Evolutionary conservation across 2,888 invertebrate species (phyloP).

Genomic region (Slavum lentiscoides): DNA sequence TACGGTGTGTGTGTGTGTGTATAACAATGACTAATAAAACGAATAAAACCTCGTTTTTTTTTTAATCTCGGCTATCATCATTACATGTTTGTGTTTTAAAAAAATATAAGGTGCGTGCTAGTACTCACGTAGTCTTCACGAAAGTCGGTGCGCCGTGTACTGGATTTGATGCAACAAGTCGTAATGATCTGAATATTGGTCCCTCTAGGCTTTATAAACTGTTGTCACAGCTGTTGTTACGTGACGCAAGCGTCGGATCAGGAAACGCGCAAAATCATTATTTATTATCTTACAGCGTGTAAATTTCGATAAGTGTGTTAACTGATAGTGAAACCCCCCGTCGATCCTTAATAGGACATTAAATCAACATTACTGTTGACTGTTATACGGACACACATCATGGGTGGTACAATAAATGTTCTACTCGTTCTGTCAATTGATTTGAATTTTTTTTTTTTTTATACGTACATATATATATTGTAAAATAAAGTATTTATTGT

Average conservation of each 20-base stretch:
- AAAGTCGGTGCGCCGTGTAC: constrained; percentile 43
- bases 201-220: constrained; percentile 44
- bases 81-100: background rate
- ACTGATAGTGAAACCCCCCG: constrained; percentile 9
- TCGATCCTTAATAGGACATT: constrained; percentile 29
- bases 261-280: constrained; percentile 33
- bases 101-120: background rate
- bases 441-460: background rate
- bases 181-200: constrained; percentile 48
- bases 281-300: constrained; percentile 9
- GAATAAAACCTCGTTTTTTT: too few relatives aligned
- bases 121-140: constrained; percentile 36
- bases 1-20: too few relatives aligned
- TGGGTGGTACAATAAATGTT: constrained; percentile 25
- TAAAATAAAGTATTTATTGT: background rate
- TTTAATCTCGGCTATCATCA: too few relatives aligned
- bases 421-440: background rate
- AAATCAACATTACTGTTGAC: constrained; percentile 23
- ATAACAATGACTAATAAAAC: too few relatives aligned
- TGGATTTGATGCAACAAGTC: constrained; percentile 46
- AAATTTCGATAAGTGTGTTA: constrained; percentile 1
- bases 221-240: constrained; percentile 13
- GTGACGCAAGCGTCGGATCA: constrained; percentile 47
- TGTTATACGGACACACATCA: background rate
- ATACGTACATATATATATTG: too few relatives aligned